phyloP scores from a whole-genome alignment of 2,113 vertebrate species.

The Panthera uncia region DNA sequence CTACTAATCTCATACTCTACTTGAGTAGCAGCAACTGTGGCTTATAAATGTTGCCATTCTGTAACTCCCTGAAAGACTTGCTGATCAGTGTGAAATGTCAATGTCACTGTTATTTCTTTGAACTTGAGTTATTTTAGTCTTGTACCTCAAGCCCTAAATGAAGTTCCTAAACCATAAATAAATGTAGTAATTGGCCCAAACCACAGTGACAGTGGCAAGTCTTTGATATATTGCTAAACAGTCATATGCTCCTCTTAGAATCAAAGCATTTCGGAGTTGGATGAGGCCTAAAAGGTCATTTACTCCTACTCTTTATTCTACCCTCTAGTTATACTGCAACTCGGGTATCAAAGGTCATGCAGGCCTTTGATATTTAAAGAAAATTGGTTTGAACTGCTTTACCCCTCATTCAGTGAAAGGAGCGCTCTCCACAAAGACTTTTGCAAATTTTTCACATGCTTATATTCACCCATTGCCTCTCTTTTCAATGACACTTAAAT shows the following conservation, averaged over 20 bases:
- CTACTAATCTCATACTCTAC: neutral
- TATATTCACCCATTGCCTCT: neutral
- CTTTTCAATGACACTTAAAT: neutral
- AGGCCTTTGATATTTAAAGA: conserved; percentile 73
- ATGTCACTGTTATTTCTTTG: conserved; percentile 67
- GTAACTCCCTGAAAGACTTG: conserved; percentile 44
- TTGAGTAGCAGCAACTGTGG: neutral
- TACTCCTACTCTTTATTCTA: conserved; percentile 8
- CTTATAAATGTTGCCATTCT: conserved; percentile 59
- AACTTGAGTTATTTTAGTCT: conserved; percentile 73
- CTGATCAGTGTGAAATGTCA: conserved; percentile 68
- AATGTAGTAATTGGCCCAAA: conserved; percentile 72
- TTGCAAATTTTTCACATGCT: neutral
- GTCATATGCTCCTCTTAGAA: conserved; percentile 45
- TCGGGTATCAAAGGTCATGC: conserved; percentile 53
- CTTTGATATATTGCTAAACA: conserved; percentile 66
- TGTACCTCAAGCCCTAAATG: conserved; percentile 59
- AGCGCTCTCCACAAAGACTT: neutral
- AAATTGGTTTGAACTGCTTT: conserved; percentile 73
- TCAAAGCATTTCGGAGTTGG: conserved; percentile 56
- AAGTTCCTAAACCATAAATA: conserved; percentile 76
- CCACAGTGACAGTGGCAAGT: conserved; percentile 15
- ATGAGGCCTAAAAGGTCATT: conserved; percentile 50
- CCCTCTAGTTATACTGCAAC: conserved; percentile 59
- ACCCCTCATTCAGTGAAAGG: conserved; percentile 15